Evolutionary conservation across 1,140 invertebrate species (phyloP).

Genomic region (Zaprionus kolodkinae): DNA sequence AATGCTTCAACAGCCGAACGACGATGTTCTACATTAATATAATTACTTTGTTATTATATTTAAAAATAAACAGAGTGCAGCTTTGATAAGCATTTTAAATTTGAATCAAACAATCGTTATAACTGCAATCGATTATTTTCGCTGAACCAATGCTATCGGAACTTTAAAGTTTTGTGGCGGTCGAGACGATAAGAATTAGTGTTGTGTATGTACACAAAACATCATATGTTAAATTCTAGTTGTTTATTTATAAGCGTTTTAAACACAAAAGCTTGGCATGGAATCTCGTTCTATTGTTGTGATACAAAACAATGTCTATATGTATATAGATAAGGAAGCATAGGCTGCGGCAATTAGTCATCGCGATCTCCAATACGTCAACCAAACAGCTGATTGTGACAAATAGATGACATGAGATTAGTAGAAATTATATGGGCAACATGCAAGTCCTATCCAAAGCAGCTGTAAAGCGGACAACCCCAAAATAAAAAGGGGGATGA

Average conservation of each 20-base stretch:
- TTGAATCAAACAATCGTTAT: conserved; percentile 15
- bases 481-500: conserved; percentile 21
- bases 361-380: neutral
- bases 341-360: neutral
- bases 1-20: conserved; percentile 43
- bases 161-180: conserved; percentile 16
- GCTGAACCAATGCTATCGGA: conserved; percentile 8
- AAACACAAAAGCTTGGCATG: conserved; percentile 10
- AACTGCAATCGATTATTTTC: conserved; percentile 2
- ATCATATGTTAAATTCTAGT: conserved; percentile 18
- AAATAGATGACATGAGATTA: conserved; percentile 16
- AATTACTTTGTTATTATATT: neutral
- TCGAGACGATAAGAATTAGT: neutral
- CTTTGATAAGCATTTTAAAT: neutral
- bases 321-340: neutral
- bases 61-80: neutral
- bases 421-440: neutral
- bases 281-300: conserved; percentile 18
- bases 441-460: conserved; percentile 15
- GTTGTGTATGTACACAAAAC: neutral
- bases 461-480: conserved; percentile 41
- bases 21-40: conserved; percentile 49
- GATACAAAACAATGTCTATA: neutral
- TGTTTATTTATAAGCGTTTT: conserved; percentile 6
- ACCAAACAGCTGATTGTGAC: conserved; percentile 22